Conservation (phyloP, 2,113 vertebrate genomes). For the Triplophysa tibetana region DNA sequence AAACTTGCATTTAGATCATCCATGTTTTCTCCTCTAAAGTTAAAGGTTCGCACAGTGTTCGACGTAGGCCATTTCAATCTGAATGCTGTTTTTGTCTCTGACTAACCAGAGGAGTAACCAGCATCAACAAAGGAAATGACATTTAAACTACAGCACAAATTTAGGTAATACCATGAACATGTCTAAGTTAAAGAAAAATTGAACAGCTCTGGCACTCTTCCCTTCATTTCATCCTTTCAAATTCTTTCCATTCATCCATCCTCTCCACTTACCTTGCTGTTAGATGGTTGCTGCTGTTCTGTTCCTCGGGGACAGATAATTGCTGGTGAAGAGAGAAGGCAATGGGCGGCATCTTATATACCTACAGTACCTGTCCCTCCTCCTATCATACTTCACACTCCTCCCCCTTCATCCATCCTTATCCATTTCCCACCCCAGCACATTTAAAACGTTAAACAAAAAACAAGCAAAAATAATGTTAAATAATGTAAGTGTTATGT, state of each 20-base stretch:
- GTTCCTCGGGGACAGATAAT: constrained; percentile 28
- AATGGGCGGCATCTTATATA: constrained; percentile 49
- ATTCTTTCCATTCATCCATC: not conserved
- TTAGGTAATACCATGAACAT: not conserved
- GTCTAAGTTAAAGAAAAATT: not conserved
- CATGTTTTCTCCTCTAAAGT: no score
- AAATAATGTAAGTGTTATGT: not conserved
- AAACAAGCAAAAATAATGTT: constrained; percentile 8
- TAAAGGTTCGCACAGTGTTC: no score
- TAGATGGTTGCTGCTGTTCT: constrained; percentile 17
- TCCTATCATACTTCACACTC: constrained; percentile 55
- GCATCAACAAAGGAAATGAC: no score
- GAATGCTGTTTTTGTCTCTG: no score
- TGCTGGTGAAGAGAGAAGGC: constrained; percentile 20
- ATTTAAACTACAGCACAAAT: no score
- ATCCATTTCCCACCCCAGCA: not conserved
- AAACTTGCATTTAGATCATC: no score
- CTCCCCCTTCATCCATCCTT: constrained; percentile 37
- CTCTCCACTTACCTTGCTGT: constrained; percentile 51
- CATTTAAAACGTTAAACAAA: no score
- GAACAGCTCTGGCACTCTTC: not conserved
- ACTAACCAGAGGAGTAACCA: no score
- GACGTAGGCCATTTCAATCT: no score
- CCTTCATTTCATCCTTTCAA: not conserved
- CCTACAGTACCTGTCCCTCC: constrained; percentile 54